Evolutionary conservation across 2,888 invertebrate species (phyloP).

Genomic region (Bugulina stolonifera): DNA sequence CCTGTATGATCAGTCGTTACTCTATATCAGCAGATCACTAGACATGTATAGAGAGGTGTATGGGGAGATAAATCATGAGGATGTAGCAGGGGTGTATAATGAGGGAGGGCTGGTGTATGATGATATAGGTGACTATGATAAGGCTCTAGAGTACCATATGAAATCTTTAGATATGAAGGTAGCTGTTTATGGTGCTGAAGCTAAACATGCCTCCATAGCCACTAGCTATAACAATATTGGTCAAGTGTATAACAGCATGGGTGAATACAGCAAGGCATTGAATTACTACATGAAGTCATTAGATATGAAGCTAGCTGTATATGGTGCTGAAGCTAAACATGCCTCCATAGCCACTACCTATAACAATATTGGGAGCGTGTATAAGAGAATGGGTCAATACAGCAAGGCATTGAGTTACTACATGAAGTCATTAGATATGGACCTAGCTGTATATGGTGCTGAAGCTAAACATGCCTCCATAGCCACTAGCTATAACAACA

Average conservation of each 20-base stretch:
- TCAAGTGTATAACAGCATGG: too few species aligned
- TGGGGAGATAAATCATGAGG: background rate
- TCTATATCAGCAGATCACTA: background rate
- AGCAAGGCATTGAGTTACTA: background rate
- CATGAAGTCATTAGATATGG: background rate
- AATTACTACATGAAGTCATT: background rate
- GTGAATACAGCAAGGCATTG: background rate
- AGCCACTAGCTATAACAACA: background rate
- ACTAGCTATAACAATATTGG: too few species aligned
- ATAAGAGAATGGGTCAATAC: background rate
- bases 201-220: too few species aligned
- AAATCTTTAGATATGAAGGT: too few species aligned
- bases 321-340: slow-evolving; percentile 1
- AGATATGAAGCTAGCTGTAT: background rate
- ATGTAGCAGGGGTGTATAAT: too few species aligned
- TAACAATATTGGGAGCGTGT: background rate
- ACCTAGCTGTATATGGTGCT: slow-evolving; percentile 2
- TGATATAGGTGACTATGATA: too few species aligned
- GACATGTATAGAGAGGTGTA: background rate
- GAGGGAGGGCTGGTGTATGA: too few species aligned
- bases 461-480: background rate
- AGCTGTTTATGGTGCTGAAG: too few species aligned
- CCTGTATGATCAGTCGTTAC: background rate
- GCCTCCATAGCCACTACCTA: background rate
- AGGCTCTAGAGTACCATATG: too few species aligned